These are phyloP conservation scores for Lethocerus indicus DNA, from an alignment of 1,140 invertebrate genomes.

Conservation along the genomic window DNA sequence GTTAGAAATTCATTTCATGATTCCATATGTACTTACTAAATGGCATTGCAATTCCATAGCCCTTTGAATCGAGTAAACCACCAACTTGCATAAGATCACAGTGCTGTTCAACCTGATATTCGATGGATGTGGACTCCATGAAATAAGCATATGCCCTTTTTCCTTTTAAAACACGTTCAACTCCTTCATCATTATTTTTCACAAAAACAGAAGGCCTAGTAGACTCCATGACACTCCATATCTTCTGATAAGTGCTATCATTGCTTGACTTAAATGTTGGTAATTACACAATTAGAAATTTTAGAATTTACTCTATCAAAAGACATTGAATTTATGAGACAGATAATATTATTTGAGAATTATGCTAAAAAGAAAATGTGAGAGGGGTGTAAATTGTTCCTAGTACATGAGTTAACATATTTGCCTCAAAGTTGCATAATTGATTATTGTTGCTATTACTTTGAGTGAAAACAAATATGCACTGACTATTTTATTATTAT, in stretches of 20 bases:
- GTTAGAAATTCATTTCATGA: not conserved
- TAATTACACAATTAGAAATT: too few species aligned
- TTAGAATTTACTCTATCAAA: too few species aligned
- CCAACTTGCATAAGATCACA: slow-evolving; percentile 64
- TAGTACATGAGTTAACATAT: too few species aligned
- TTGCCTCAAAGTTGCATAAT: too few species aligned
- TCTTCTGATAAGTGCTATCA: slow-evolving; percentile 50
- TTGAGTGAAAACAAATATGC: too few species aligned
- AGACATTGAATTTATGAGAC: too few species aligned
- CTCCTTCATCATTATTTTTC: slow-evolving; percentile 64
- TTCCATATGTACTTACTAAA: slow-evolving; percentile 37
- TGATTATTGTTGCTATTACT: too few species aligned
- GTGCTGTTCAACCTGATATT: slow-evolving; percentile 56
- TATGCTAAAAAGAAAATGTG: too few species aligned
- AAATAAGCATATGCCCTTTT: slow-evolving; percentile 56
- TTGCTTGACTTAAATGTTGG: slow-evolving; percentile 41
- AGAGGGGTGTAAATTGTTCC: too few species aligned
- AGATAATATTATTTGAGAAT: too few species aligned
- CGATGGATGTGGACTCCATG: slow-evolving; percentile 70
- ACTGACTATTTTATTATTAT: too few species aligned
- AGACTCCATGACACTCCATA: slow-evolving; percentile 68
- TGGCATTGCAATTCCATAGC: slow-evolving; percentile 63
- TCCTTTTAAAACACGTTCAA: slow-evolving; percentile 53
- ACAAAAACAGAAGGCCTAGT: slow-evolving; percentile 67
- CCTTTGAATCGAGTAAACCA: slow-evolving; percentile 56